A percentile compares a stretch with the other conserved stretches of the same genome.
Evolutionary conservation across 1,140 invertebrate genomes (phyloP).

Genomic region (Camponotus pennsylvanicus): DNA sequence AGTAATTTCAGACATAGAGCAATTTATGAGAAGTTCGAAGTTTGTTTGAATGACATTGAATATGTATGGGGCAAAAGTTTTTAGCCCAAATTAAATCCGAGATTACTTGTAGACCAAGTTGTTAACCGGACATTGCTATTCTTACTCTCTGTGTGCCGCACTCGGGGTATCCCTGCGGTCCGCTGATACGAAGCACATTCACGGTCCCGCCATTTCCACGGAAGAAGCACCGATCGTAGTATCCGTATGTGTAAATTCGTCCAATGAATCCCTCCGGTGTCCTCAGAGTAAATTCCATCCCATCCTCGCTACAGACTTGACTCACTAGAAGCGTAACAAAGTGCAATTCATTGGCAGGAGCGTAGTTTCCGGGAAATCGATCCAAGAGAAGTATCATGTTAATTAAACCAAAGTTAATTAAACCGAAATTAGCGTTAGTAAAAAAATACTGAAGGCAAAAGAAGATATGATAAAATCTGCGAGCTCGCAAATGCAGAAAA

Average conservation of each 20-base stretch:
- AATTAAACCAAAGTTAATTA: conserved; percentile 1
- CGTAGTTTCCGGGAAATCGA: background rate
- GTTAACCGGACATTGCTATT: conserved; percentile 25
- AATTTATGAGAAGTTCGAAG: background rate
- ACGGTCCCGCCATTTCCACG: conserved; percentile 94
- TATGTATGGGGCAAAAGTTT: background rate
- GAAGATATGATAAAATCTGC: background rate
- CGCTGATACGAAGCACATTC: conserved; percentile 94
- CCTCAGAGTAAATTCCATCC: conserved; percentile 96
- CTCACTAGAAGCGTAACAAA: conserved; percentile 88
- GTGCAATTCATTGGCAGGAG: conserved; percentile 15
- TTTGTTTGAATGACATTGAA: background rate
- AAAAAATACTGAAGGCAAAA: background rate
- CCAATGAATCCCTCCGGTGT: conserved; percentile 96
- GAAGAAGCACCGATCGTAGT: conserved; percentile 96
- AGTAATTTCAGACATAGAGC: background rate
- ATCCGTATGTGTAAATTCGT: conserved; percentile 96
- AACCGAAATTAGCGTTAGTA: background rate
- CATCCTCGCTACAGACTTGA: conserved; percentile 96
- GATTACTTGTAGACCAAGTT: background rate
- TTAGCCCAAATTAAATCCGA: conserved; percentile 2
- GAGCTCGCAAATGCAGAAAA: background rate
- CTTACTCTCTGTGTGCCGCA: conserved; percentile 92
- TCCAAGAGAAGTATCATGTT: background rate
- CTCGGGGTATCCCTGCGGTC: conserved; percentile 95